phyloP scores from a whole-genome alignment of 2,113 vertebrate genomes.

The Oenanthe oenanthe region DNA sequence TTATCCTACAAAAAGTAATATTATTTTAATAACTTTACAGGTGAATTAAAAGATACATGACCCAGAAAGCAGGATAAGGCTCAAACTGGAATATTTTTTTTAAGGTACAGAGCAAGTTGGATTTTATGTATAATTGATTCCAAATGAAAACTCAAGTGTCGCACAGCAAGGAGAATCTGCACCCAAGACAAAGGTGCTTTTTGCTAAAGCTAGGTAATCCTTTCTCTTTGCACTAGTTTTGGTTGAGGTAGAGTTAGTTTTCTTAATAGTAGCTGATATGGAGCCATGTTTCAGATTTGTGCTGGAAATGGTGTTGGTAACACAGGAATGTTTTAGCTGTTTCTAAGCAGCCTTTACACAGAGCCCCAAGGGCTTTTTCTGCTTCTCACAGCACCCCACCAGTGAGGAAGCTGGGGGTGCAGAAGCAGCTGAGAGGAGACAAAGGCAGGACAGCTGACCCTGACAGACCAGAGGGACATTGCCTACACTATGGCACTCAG shows the following conservation, averaged over 20 bases:
- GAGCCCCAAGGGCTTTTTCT: not conserved
- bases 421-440: not conserved
- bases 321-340: not conserved
- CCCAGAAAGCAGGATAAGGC: not conserved
- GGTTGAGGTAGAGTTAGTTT: not conserved
- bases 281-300: not conserved
- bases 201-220: not conserved
- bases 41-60: not conserved
- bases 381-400: not conserved
- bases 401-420: too few relatives aligned
- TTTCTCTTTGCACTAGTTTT: not conserved
- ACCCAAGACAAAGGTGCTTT: not conserved
- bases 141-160: not conserved
- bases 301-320: not conserved
- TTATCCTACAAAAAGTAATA: not conserved
- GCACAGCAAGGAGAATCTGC: not conserved
- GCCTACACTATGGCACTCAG: not conserved
- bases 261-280: not conserved
- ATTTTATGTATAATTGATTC: not conserved
- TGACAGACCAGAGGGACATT: accelerated
- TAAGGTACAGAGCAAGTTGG: not conserved
- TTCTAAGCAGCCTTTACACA: not conserved
- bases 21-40: not conserved
- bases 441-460: not conserved
- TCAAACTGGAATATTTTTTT: not conserved